A percentile compares a stretch with the other conserved stretches of the same genome.
Conservation (phyloP, 2,888 invertebrate species). For the Cotesia congregata region DNA sequence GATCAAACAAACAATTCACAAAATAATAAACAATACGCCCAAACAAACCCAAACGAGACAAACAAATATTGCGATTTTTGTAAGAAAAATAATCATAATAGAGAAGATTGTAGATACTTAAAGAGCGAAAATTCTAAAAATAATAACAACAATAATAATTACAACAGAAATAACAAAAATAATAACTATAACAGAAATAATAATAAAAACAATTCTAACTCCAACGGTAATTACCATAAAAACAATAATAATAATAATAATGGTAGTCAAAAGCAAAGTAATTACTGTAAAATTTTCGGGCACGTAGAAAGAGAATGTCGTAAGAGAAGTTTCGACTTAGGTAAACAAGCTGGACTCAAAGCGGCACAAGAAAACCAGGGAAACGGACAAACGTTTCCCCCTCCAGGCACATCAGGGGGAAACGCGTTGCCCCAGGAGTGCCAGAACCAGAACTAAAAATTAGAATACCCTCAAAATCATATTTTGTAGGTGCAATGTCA, state of each 20-base stretch:
- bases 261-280: not conserved
- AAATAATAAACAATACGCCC: not conserved
- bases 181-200: not conserved
- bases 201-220: too few species aligned
- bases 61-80: not conserved
- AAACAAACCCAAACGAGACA: not conserved
- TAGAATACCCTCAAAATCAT: not conserved
- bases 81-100: not conserved
- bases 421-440: not conserved
- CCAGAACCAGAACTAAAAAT: not conserved
- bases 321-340: constrained; percentile 3
- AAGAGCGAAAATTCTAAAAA: not conserved
- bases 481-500: not conserved
- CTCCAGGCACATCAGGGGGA: not conserved
- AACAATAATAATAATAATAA: too few species aligned
- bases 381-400: constrained; percentile 19
- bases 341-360: not conserved
- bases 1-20: too few species aligned
- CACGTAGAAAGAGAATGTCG: constrained; percentile 17
- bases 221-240: too few species aligned
- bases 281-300: constrained; percentile 21
- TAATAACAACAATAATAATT: not conserved
- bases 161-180: not conserved
- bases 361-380: not conserved
- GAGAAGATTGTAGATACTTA: not conserved